Conservation (phyloP, 2,888 invertebrate genomes). For the Eugnorisma glareosa region DNA sequence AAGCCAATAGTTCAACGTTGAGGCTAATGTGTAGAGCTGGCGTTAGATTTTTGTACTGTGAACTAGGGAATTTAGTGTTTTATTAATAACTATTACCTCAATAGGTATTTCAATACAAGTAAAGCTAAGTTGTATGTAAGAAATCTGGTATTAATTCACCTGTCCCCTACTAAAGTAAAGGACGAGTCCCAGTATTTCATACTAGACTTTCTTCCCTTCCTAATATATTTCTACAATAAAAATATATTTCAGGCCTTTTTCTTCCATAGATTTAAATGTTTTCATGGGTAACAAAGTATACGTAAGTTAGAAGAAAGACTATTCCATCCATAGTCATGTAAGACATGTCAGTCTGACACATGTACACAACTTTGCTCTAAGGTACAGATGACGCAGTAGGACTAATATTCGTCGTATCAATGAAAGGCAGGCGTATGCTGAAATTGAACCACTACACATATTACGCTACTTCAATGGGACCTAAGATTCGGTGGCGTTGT, state of each 20-base stretch:
- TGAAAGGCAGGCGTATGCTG: too few relatives aligned
- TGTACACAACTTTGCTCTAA: too few relatives aligned
- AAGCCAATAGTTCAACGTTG: background rate
- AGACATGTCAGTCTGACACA: too few relatives aligned
- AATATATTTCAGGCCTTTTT: background rate
- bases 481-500: conserved; percentile 69
- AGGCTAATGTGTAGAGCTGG: background rate
- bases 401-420: too few relatives aligned
- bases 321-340: too few relatives aligned
- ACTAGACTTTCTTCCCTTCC: background rate
- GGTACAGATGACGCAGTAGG: too few relatives aligned
- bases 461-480: too few relatives aligned
- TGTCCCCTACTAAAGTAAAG: background rate
- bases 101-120: too few relatives aligned
- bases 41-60: background rate
- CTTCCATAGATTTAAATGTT: background rate
- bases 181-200: too few relatives aligned
- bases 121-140: background rate
- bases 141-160: background rate
- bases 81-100: background rate
- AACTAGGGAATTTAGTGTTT: background rate
- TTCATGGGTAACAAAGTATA: background rate
- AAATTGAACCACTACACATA: too few relatives aligned
- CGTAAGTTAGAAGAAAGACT: too few relatives aligned
- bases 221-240: too few relatives aligned